These are phyloP conservation scores for Antheraea yamamai DNA, from an alignment of 2,888 invertebrate species.

Conservation along the genomic window DNA sequence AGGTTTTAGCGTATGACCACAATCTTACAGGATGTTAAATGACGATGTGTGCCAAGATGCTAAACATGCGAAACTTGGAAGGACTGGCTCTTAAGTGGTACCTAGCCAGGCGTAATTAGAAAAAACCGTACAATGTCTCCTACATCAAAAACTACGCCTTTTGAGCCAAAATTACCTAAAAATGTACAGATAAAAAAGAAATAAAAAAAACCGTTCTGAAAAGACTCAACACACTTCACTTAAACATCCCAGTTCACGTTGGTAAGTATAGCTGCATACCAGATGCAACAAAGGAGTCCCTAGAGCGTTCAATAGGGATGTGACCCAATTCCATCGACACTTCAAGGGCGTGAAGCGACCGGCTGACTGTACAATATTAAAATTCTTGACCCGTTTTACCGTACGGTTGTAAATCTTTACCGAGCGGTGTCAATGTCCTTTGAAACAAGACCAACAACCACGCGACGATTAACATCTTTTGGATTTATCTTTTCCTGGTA, in stretches of 20 bases:
- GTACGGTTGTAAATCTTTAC: not conserved
- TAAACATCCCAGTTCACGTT: conserved; percentile 29
- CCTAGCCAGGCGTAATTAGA: too few species aligned
- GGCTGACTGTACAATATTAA: conserved; percentile 30
- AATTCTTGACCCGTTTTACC: conserved; percentile 13
- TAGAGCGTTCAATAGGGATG: conserved; percentile 48
- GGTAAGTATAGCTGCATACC: conserved; percentile 25
- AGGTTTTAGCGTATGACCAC: too few species aligned
- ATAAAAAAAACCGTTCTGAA: not conserved
- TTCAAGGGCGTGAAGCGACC: conserved; percentile 39
- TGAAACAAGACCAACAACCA: not conserved
- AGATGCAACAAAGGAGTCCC: conserved; percentile 41
- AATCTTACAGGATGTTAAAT: too few species aligned
- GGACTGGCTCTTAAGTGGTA: too few species aligned
- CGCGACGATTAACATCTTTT: conserved; percentile 5
- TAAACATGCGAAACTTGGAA: too few species aligned
- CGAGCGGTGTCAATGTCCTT: conserved; percentile 3
- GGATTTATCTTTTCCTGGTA: not conserved
- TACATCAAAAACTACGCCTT: too few species aligned
- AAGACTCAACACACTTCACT: not conserved
- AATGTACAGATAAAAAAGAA: not conserved
- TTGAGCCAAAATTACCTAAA: too few species aligned
- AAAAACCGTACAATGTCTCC: too few species aligned
- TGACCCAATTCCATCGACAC: conserved; percentile 42
- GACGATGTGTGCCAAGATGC: too few species aligned